Base-by-base conservation (phyloP, 2,113 vertebrate species). In the Oenanthe melanoleuca region DNA sequence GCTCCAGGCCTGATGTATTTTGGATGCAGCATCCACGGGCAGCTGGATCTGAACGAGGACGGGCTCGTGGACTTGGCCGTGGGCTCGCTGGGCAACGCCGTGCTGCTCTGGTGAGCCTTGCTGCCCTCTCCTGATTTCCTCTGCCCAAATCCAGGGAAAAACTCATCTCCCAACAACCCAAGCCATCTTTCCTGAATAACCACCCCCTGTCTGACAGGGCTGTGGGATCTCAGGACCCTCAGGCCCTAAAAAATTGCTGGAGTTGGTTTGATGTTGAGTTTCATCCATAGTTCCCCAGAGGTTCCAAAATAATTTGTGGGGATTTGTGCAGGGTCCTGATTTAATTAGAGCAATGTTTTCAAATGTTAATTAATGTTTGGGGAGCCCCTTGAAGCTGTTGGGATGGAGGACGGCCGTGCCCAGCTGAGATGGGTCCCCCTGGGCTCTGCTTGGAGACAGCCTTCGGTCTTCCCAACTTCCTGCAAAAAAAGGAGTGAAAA, bases 1-100 rank as follows among this genome's bases (percentile, higher is more conserved):
- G 96, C 97, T 2, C 94, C 98, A 0, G 98, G 98, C 40, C 98
- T 99, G 91, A 98, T 98, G 95, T 99, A 99, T 90, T 99, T 99
- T n/a, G 99, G 99, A 38, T 98, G 98, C 96, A 99, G 98, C 60
- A 98, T 99, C 93, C 99, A 99, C 0, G 99, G 99, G 21, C 97
- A 98, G 49, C 97, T 99, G 98, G 99, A 99, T 92, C 98, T 99
- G 97, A 99, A 99, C 2, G 98, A 98, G 12, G 99, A 99, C 0
- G 98, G 98, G 14, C 98, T 99, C 3, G 97, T 99, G 26, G 99
- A 99, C 94, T 73, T 99, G 95, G 99, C 99, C 4, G 98, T 99
- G 3, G 99, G 99, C 53, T 98, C 99, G 1, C 98, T 99, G 12
- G 99, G 99, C 50, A 98, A 96, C 3, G 99, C 98, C 2, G 98